phyloP scores from a whole-genome alignment of 1,140 invertebrate genomes.

The Cyclargus thomasi region DNA sequence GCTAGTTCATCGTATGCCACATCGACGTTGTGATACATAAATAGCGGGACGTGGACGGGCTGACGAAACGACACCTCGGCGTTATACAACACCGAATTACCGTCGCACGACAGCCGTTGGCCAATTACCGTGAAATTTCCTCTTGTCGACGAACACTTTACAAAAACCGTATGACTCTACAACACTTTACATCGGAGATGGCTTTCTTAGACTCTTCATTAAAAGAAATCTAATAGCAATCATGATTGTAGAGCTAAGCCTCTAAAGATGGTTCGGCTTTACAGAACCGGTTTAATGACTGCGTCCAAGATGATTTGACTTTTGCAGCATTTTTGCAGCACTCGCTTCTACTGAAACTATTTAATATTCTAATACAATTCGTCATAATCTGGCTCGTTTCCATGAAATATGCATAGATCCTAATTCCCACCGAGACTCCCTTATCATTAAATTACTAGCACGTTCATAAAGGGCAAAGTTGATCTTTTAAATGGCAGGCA shows the following conservation, averaged over 20 bases:
- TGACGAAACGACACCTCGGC: neutral
- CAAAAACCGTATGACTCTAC: neutral
- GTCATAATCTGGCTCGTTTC: too few relatives aligned
- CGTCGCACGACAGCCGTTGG: neutral
- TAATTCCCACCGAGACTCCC: too few relatives aligned
- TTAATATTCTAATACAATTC: too few relatives aligned
- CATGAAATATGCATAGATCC: too few relatives aligned
- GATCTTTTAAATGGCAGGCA: neutral
- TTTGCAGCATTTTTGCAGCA: too few relatives aligned
- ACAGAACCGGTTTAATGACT: too few relatives aligned
- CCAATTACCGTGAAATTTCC: conserved; percentile 2
- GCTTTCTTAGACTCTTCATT: too few relatives aligned
- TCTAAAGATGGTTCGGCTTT: too few relatives aligned
- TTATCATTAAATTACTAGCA: neutral
- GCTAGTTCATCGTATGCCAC: neutral
- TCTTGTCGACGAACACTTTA: neutral
- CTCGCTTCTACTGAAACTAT: too few relatives aligned
- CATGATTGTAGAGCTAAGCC: too few relatives aligned
- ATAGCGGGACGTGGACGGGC: neutral
- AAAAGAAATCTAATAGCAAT: too few relatives aligned
- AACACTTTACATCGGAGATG: neutral
- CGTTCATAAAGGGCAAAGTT: neutral
- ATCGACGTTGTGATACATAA: neutral
- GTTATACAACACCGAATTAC: neutral
- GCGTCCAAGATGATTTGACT: too few relatives aligned